Evolutionary conservation across 2,888 invertebrate species (phyloP), one percentile per base, ranked within the genome.

Genomic region (Aphidoletes aphidimyza): DNA sequence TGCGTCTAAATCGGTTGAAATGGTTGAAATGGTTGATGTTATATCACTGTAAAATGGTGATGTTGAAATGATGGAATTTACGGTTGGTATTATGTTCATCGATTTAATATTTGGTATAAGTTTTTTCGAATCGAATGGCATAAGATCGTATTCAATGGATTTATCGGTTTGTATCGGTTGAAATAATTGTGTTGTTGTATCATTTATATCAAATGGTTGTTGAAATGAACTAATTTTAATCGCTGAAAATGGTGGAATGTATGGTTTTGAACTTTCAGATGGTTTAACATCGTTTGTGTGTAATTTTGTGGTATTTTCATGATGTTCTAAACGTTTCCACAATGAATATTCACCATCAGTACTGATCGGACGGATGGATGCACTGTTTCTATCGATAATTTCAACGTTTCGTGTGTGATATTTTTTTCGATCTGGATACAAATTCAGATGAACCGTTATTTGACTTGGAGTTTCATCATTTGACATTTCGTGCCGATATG

Each of bases 401-500:
- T 83, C 30, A 45, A 83, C 45, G 39, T 83, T 83, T 9, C 83
- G 83, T 83, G 83, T 26, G 5, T 83, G 42, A 26, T 39, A 30
- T 86, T 91, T 92, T 85, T 90, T 91, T 84, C 81, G 81, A 81
- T 92, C 91, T 0, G 92, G 92, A 87, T 92, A 93, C 11, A 94
- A 89, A 89, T 94, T 93, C n/a, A 94, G 89, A 85, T 93, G 93
- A 6, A 94, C 91, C 86, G 93, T 90, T 90, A 93, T 92, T 87
- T 93, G 93, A 59, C 92, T 91, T n/a, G 89, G 88, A 39, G 89
- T 89, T 11, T 89, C 36, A 22, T 37, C 39, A 22, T 19, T 81
- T 37, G 37, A 0, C 19, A 81, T 37, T 37, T 81, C 81, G 11
- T n/a, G n/a, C n/a, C n/a, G n/a, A n/a, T 19, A n/a, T 37, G 36